phyloP scores from a whole-genome alignment of 2,797 vertebrate genomes.

The Sarcoramphus papa region DNA sequence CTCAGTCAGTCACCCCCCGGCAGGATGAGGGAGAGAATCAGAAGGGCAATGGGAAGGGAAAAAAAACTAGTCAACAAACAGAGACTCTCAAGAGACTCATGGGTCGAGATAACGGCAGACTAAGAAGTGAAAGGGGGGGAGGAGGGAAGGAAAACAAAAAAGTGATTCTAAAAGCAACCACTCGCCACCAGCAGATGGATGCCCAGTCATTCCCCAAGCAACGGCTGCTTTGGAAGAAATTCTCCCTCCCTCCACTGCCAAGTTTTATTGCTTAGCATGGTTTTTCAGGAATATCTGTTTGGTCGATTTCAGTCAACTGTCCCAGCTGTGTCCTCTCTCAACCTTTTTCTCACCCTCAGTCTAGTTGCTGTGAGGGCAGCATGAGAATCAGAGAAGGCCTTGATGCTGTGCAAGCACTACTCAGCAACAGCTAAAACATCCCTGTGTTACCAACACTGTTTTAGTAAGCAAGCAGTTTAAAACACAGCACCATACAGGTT shows the following conservation, averaged over 20 bases:
- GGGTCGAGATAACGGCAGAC: neutral
- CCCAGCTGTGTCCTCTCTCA: neutral
- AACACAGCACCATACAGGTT: neutral
- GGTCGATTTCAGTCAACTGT: neutral
- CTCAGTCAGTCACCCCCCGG: accelerated
- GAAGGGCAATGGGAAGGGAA: neutral
- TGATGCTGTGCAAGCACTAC: neutral
- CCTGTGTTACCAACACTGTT: neutral
- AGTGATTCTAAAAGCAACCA: neutral
- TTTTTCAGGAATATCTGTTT: neutral
- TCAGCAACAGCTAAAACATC: neutral
- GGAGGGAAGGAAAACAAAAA: neutral
- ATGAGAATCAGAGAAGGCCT: neutral
- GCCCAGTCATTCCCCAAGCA: neutral
- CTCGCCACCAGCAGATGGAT: neutral
- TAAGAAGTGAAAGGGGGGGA: neutral
- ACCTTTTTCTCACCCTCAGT: no score
- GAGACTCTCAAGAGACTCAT: neutral
- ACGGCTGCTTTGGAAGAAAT: neutral
- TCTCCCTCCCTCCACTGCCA: neutral
- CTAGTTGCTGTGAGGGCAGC: neutral
- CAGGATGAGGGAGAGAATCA: no score
- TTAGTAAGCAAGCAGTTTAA: neutral
- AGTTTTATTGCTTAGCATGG: neutral
- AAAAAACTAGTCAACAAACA: neutral